Conservation (phyloP, 2,888 invertebrate genomes). For the Axea sp. region DNA sequence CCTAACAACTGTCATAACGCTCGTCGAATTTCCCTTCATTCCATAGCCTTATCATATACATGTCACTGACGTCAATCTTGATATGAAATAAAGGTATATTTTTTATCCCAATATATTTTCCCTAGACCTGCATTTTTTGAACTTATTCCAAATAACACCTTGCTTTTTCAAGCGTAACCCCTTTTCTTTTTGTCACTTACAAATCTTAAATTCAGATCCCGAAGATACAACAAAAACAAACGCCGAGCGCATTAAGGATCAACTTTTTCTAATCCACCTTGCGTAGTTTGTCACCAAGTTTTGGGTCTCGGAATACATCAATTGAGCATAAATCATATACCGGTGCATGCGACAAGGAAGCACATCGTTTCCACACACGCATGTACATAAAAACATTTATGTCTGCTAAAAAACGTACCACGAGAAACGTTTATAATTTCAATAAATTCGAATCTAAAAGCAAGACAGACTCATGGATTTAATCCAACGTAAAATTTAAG, state of each 20-base stretch:
- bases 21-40: constrained; percentile 53
- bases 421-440: constrained; percentile 73
- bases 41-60: no score
- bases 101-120: constrained; percentile 12
- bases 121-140: constrained; percentile 1
- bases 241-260: constrained; percentile 17
- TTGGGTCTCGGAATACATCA: constrained; percentile 67
- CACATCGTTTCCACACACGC: constrained; percentile 50
- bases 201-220: neutral
- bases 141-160: constrained; percentile 2
- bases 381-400: constrained; percentile 49
- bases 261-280: constrained; percentile 39
- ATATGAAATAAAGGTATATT: constrained; percentile 23
- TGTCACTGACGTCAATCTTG: constrained; percentile 43
- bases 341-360: constrained; percentile 51
- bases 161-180: no score
- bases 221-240: constrained; percentile 7
- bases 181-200: constrained; percentile 11
- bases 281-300: constrained; percentile 50
- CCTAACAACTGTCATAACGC: constrained; percentile 61
- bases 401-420: constrained; percentile 29
- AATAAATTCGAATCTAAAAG: constrained; percentile 71
- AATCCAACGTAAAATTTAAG: constrained; percentile 64
- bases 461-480: constrained; percentile 63
- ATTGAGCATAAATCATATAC: constrained; percentile 72